Evolutionary conservation across 2,888 invertebrate genomes (phyloP).

Genomic region (Sesia apiformis): DNA sequence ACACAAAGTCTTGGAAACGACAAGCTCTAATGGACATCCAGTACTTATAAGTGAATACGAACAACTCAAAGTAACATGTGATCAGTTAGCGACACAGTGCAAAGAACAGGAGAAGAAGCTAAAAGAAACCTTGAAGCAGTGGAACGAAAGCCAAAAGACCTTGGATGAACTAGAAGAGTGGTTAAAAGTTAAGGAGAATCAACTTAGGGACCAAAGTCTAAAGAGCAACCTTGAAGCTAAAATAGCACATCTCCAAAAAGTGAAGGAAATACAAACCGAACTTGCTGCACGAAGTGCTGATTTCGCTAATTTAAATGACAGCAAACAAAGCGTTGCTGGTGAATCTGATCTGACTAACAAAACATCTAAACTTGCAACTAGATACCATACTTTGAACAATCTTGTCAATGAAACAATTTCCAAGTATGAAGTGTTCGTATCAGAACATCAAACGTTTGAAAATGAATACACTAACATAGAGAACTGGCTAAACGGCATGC

Average conservation of each 20-base stretch:
- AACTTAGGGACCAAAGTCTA: constrained; percentile 91
- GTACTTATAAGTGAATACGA: constrained; percentile 82
- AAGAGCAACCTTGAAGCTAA: constrained; percentile 91
- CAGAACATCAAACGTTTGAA: constrained; percentile 89
- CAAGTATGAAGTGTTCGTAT: constrained; percentile 87
- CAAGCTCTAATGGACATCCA: constrained; percentile 84
- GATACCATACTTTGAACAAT: constrained; percentile 88
- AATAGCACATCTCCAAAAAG: constrained; percentile 82
- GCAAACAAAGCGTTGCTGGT: constrained; percentile 81
- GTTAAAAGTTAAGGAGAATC: constrained; percentile 89
- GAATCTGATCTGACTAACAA: constrained; percentile 84
- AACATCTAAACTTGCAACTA: constrained; percentile 84
- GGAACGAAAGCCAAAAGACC: constrained; percentile 86
- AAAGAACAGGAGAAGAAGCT: constrained; percentile 81
- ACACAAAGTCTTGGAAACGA: constrained; percentile 82
- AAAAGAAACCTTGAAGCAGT: constrained; percentile 83
- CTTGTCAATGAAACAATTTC: constrained; percentile 87
- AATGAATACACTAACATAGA: constrained; percentile 82
- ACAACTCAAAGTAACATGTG: constrained; percentile 83
- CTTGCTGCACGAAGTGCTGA: constrained; percentile 79
- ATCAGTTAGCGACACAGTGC: constrained; percentile 82
- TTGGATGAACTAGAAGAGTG: constrained; percentile 87
- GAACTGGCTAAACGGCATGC: constrained; percentile 82
- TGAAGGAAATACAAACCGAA: constrained; percentile 81
- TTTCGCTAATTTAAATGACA: constrained; percentile 79